phyloP scores from a whole-genome alignment of 2,888 invertebrate species.

The Scaeva pyrastri region DNA sequence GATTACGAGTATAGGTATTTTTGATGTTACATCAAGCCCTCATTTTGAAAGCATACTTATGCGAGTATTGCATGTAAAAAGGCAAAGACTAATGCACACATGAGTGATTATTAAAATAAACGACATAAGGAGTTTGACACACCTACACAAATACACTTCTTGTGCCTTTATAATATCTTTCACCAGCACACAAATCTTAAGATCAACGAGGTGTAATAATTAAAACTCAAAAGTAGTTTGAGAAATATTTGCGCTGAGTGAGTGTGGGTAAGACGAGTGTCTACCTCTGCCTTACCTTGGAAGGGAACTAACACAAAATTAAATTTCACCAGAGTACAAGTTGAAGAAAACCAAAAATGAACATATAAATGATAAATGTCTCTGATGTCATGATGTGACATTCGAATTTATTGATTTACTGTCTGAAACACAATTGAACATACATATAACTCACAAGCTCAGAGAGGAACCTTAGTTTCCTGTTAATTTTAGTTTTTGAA shows the following conservation, averaged over 20 bases:
- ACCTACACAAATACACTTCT: neutral
- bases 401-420: too few species aligned
- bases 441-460: too few species aligned
- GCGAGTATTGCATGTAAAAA: slow-evolving; percentile 11
- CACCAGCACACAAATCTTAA: slow-evolving; percentile 38
- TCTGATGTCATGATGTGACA: too few species aligned
- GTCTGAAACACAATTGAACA: too few species aligned
- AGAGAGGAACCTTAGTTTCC: too few species aligned
- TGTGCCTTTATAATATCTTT: too few species aligned
- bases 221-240: slow-evolving; percentile 45
- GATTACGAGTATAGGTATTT: neutral
- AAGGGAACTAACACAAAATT: neutral
- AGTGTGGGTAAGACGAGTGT: neutral
- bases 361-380: too few species aligned
- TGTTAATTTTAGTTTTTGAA: too few species aligned
- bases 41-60: slow-evolving; percentile 8
- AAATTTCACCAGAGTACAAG: neutral
- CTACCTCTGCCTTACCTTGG: neutral
- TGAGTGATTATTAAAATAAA: slow-evolving; percentile 17
- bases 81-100: slow-evolving; percentile 22
- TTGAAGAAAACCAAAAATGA: neutral
- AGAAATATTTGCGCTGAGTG: neutral
- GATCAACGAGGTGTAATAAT: slow-evolving; percentile 70
- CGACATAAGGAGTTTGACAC: neutral
- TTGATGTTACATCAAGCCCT: neutral